Evolutionary conservation across 2,113 vertebrate species (phyloP), one percentile per base, ranked within the genome.

Genomic region (Pseudorectes ferrugineus): DNA sequence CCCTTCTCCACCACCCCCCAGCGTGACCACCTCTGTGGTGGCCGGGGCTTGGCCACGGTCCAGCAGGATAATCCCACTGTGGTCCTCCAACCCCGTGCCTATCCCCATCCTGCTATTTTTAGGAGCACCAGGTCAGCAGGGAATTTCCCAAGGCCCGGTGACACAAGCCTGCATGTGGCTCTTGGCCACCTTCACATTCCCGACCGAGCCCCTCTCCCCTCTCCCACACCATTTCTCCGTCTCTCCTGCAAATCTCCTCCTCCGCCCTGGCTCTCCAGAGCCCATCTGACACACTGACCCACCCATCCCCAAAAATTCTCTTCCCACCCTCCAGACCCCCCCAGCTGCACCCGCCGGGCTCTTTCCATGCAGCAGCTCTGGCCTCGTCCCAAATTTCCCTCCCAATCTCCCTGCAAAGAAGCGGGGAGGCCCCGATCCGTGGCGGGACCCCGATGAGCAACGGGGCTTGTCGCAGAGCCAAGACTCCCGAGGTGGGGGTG

Each of bases 231-330:
- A 84, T 71, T 72, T 67, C 78, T 89, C 84, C 12, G 9, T 36
- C 62, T 89, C 63, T 86, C 81, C 54, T 29, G 82, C 46, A 83
- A 57, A 65, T 54, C 26, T 54, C 26, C 63, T 76, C 70, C 91
- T 88, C 88, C 86, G 3, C 86, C 89, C 79, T 14, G 2, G 89
- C 89, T 92, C 93, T 43, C 4, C 57, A 65, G 92, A 95, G 48
- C 78, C 74, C 6, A 17, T 54, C 75, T 84, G 93, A 85, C 48
- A 7, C 77, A 23, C 55, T 63, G 92, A 89, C 84, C 85, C 92
- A 93, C 94, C 88, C 93, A 94, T 33, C 75, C 83, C 93, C 79
- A 93, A 88, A 93, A 94, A 91, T 87, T 54, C 35, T 84, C 65
- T 70, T 87, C 73, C 92, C 73, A 58, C 81, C 85, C 90, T 36